These are phyloP conservation scores for Stenolophus ochropezus DNA, from an alignment of 2,888 invertebrate genomes.

Conservation along the genomic window DNA sequence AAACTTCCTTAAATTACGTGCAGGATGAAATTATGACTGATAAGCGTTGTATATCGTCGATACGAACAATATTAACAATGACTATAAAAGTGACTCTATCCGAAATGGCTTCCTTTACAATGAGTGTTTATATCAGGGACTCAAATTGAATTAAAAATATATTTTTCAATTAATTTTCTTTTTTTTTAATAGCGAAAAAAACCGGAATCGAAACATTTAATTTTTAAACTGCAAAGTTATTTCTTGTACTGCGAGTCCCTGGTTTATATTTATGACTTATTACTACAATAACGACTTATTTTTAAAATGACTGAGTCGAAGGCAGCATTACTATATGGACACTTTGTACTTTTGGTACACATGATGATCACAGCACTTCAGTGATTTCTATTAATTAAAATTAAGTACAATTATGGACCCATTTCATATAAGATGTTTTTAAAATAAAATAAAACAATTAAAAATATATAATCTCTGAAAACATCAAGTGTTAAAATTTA, in stretches of 20 bases:
- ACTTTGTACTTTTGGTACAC: slow-evolving; percentile 59
- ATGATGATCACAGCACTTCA: slow-evolving; percentile 56
- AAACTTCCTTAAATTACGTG: not conserved
- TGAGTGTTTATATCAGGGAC: too few species aligned
- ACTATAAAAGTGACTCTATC: slow-evolving; percentile 17
- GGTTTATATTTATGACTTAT: slow-evolving; percentile 22
- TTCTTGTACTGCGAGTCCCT: too few species aligned
- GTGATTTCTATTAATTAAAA: slow-evolving; percentile 41
- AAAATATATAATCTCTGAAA: not conserved
- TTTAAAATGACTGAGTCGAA: slow-evolving; percentile 46
- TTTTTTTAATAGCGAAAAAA: too few species aligned
- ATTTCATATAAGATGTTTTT: not conserved
- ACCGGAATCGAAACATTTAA: too few species aligned
- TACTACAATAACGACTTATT: slow-evolving; percentile 24
- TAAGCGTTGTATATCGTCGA: slow-evolving; percentile 15
- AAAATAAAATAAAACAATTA: slow-evolving; percentile 9
- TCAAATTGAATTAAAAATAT: too few species aligned
- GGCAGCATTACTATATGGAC: slow-evolving; percentile 55
- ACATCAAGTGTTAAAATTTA: not conserved
- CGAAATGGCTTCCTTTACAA: slow-evolving; percentile 18
- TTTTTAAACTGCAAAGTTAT: too few species aligned
- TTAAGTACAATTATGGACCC: slow-evolving; percentile 15
- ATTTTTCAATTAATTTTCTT: too few species aligned
- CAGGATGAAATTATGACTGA: slow-evolving; percentile 27
- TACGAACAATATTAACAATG: slow-evolving; percentile 18